These are phyloP conservation scores for Torymus tubicola DNA, from an alignment of 2,888 invertebrate genomes.

Conservation along the genomic window DNA sequence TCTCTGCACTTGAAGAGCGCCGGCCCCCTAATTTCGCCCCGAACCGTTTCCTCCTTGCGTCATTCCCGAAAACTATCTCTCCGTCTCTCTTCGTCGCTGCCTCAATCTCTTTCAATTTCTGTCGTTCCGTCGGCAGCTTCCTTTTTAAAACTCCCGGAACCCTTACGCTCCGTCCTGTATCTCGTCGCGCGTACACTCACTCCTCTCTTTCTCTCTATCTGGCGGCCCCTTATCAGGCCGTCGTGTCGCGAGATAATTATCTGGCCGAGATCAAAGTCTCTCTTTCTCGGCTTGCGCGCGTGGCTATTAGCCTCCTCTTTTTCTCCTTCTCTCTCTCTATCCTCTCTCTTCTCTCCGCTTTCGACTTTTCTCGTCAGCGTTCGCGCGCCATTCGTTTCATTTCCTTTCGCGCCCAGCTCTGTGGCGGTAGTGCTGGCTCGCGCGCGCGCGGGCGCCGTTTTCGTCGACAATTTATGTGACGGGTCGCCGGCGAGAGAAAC, in stretches of 20 bases:
- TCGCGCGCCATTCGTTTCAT: slow-evolving; percentile 52
- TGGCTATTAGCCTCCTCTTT: slow-evolving; percentile 29
- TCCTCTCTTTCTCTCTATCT: neutral
- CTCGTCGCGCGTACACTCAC: neutral
- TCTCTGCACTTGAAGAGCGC: no score
- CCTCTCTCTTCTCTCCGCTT: neutral
- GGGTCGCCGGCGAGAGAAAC: slow-evolving; percentile 29
- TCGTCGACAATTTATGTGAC: slow-evolving; percentile 57
- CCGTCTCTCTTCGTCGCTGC: neutral
- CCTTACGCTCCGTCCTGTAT: neutral
- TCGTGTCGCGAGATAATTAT: slow-evolving; percentile 46
- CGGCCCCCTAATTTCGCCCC: no score
- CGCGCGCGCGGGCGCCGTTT: slow-evolving; percentile 40
- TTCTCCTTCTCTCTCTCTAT: no score
- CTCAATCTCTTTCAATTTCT: slow-evolving; percentile 8
- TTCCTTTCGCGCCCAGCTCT: slow-evolving; percentile 38
- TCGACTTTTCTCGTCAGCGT: slow-evolving; percentile 52
- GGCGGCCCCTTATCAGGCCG: slow-evolving; percentile 20
- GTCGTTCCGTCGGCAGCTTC: neutral
- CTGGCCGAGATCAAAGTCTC: slow-evolving; percentile 50
- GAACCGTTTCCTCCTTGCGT: no score
- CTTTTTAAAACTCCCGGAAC: neutral
- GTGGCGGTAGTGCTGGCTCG: slow-evolving; percentile 5
- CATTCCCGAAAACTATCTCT: neutral
- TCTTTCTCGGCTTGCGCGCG: neutral